phyloP scores from a whole-genome alignment of 1,140 invertebrate species.

The Zaprionus ornatus region DNA sequence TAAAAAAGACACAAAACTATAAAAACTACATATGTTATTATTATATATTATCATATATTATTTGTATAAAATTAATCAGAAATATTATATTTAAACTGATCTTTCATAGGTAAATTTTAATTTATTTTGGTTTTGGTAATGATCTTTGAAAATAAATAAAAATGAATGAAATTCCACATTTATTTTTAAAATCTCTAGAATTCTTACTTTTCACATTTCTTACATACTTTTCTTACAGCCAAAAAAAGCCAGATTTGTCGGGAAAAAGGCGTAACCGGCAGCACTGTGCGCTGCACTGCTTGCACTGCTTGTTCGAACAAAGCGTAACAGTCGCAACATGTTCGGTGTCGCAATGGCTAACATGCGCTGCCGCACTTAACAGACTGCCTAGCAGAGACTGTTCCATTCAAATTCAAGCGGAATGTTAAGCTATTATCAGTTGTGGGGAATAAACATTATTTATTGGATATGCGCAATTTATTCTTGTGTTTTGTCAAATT shows the following conservation, averaged over 20 bases:
- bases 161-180: too few species aligned
- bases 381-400: background rate
- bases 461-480: conserved; percentile 30
- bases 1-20: too few species aligned
- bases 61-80: too few species aligned
- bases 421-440: conserved; percentile 6
- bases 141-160: too few species aligned
- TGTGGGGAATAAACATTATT: background rate
- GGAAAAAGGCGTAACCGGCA: background rate
- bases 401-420: conserved; percentile 20
- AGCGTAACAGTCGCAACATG: conserved; percentile 45
- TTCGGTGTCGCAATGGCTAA: conserved; percentile 29
- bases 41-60: too few species aligned
- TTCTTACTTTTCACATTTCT: too few species aligned
- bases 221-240: too few species aligned
- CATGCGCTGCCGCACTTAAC: conserved; percentile 25
- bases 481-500: background rate
- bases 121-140: too few species aligned
- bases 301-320: conserved; percentile 50
- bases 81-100: too few species aligned
- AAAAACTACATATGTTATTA: too few species aligned
- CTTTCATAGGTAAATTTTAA: too few species aligned
- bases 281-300: conserved; percentile 19
- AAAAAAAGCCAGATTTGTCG: too few species aligned
- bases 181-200: background rate